A percentile compares a stretch with the other conserved stretches of the same genome.
phyloP scores from a whole-genome alignment of 1,140 invertebrate species.

The Brachionus paranguensis region DNA sequence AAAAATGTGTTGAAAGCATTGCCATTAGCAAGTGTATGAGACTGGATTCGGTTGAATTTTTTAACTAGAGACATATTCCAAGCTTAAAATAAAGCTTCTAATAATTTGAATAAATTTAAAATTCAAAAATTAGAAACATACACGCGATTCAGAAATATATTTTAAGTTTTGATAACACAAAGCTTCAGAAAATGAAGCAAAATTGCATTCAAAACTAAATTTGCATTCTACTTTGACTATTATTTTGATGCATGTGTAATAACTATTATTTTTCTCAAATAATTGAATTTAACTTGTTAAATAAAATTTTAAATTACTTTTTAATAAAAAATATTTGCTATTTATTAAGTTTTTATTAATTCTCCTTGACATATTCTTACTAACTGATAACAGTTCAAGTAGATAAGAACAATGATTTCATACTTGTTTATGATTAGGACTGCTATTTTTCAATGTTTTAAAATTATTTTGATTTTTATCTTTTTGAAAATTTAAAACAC shows the following conservation, averaged over 20 bases:
- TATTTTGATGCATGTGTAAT: not conserved
- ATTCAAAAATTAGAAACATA: slow-evolving; percentile 30
- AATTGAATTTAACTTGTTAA: not conserved
- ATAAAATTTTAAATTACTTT: not conserved
- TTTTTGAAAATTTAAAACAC: not conserved
- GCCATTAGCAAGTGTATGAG: not conserved
- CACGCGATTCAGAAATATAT: not conserved
- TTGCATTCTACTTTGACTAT: not conserved
- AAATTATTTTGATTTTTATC: not conserved
- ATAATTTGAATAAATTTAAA: not conserved
- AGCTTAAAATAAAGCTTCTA: not conserved
- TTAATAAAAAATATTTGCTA: not conserved
- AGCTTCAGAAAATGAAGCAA: not conserved
- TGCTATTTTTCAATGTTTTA: not conserved
- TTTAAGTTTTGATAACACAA: not conserved
- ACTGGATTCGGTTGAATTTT: not conserved
- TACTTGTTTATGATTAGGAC: not conserved
- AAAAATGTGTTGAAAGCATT: not conserved
- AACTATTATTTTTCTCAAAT: not conserved
- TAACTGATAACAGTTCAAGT: not conserved
- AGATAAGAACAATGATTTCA: not conserved
- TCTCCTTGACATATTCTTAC: not conserved
- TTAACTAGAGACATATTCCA: slow-evolving; percentile 13
- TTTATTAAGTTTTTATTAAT: not conserved
- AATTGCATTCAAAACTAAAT: not conserved